phyloP scores from a whole-genome alignment of 64 coral and sea anemone species.

The Catalaphyllia jardinei region DNA sequence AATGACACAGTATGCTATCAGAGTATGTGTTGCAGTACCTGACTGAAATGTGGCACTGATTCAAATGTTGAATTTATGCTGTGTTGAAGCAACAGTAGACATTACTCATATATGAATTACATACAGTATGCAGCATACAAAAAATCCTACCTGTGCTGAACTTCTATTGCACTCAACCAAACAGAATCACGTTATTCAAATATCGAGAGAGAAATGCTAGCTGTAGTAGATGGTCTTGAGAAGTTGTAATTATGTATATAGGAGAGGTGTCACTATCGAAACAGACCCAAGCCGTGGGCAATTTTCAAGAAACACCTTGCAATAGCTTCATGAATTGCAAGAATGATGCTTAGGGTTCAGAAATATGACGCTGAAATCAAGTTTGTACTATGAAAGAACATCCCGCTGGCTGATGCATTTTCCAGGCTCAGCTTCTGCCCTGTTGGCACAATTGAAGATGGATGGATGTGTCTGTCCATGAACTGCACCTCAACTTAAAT shows the following conservation, averaged over 20 bases:
- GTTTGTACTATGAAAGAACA: constrained; percentile 41
- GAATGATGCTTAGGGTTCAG: constrained; percentile 62
- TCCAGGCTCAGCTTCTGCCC: constrained; percentile 30
- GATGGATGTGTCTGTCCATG: constrained; percentile 42
- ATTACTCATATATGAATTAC: too few relatives aligned
- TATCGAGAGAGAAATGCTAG: constrained; percentile 62
- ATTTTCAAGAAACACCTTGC: constrained; percentile 69
- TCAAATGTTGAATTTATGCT: too few relatives aligned
- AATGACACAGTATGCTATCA: too few relatives aligned
- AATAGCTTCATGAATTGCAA: constrained; percentile 35
- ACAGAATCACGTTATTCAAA: constrained; percentile 58
- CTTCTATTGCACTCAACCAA: too few relatives aligned
- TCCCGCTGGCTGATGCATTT: constrained; percentile 53
- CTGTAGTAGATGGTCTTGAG: constrained; percentile 51
- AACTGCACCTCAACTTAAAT: constrained; percentile 41
- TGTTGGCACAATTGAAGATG: constrained; percentile 34
- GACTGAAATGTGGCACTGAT: too few relatives aligned
- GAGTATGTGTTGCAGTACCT: too few relatives aligned
- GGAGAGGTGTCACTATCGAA: constrained; percentile 22
- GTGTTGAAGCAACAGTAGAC: too few relatives aligned
- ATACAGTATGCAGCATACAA: too few relatives aligned
- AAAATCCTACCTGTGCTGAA: too few relatives aligned
- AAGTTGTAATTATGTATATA: constrained; percentile 59
- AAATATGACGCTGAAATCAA: constrained; percentile 41
- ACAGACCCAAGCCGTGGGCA: constrained; percentile 33